phyloP scores from a whole-genome alignment of 2,113 vertebrate genomes.

The Chamaea fasciata region DNA sequence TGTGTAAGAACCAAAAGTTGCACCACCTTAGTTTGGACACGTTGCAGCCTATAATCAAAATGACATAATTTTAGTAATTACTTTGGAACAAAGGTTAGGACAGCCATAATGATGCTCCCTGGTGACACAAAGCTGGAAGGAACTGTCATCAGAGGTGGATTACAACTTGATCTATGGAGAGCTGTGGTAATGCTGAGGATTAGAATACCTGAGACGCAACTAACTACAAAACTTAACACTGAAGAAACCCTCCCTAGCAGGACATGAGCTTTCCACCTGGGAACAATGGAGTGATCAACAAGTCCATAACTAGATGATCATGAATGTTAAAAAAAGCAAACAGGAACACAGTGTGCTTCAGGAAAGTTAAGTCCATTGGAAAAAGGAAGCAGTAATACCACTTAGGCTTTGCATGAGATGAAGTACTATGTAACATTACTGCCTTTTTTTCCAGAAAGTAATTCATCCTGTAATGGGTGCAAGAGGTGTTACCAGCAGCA shows the following conservation, averaged over 20 bases:
- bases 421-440: not conserved
- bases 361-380: not conserved
- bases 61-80: not conserved
- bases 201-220: not conserved
- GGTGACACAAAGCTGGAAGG: not conserved
- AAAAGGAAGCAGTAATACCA: not conserved
- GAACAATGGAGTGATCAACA: fast-evolving
- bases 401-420: not conserved
- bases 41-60: not conserved
- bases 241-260: not conserved
- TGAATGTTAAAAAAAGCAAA: not conserved
- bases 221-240: not conserved
- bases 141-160: not conserved
- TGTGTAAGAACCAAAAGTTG: not conserved
- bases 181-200: not conserved
- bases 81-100: not conserved
- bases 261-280: not conserved
- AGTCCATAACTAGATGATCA: not conserved
- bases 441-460: not conserved
- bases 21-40: not conserved
- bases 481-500: not conserved
- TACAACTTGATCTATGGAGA: not conserved
- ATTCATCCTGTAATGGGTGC: not conserved
- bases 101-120: not conserved
- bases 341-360: not conserved